These are phyloP conservation scores for Dromococcyx pavoninus DNA, from an alignment of 2,797 vertebrate genomes.

Conservation along the genomic window DNA sequence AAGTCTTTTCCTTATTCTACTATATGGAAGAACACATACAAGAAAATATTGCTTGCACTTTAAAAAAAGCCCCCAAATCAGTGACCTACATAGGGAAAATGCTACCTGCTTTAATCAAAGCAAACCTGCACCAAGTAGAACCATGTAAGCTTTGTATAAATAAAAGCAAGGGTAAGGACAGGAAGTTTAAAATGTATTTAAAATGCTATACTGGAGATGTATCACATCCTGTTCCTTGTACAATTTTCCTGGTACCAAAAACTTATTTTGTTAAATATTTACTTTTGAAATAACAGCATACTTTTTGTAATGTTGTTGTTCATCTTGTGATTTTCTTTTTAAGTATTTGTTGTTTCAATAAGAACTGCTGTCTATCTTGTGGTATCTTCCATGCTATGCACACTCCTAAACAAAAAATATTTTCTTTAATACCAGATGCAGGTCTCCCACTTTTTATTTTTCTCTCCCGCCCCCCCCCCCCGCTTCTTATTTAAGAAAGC, in stretches of 20 bases:
- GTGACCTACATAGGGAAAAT: background rate
- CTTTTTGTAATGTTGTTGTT: background rate
- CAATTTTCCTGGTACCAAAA: slow-evolving; percentile 20
- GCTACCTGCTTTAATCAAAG: background rate
- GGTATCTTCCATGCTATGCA: background rate
- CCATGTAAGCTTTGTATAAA: slow-evolving; percentile 19
- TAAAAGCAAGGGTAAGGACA: slow-evolving; percentile 2
- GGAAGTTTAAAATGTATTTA: slow-evolving; percentile 28
- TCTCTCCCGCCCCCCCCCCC: accelerated
- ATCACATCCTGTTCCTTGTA: slow-evolving; percentile 25
- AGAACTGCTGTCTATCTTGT: background rate
- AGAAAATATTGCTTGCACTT: background rate
- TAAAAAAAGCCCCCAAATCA: background rate
- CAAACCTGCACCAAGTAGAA: background rate
- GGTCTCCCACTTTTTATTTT: background rate
- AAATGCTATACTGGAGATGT: background rate
- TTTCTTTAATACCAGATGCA: background rate
- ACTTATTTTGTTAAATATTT: slow-evolving; percentile 33
- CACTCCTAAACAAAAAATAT: background rate
- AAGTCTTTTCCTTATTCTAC: background rate
- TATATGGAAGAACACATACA: background rate
- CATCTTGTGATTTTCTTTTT: background rate
- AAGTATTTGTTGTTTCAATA: background rate
- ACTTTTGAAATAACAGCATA: background rate
- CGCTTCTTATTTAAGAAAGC: background rate